Evolutionary conservation across 2,888 invertebrate genomes (phyloP).

Genomic region (Lathronympha strigana): DNA sequence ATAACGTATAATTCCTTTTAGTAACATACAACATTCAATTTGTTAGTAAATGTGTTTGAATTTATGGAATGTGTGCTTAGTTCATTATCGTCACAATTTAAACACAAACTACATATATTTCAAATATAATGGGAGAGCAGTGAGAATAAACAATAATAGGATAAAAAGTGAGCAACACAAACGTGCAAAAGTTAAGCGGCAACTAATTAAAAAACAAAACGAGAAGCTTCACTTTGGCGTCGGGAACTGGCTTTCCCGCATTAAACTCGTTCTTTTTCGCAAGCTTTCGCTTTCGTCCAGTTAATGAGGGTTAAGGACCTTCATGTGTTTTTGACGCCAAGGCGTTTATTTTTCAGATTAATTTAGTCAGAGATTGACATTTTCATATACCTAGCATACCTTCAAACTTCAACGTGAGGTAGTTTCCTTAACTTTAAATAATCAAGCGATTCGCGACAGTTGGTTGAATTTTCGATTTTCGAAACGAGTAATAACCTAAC

Average conservation of each 20-base stretch:
- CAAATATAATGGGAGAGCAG: conserved; percentile 53
- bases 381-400: background rate
- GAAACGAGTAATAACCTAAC: no score
- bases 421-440: no score
- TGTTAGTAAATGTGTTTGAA: no score
- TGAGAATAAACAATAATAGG: conserved; percentile 55
- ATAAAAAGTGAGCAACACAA: conserved; percentile 63
- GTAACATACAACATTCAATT: no score
- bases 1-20: no score
- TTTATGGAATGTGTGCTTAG: background rate
- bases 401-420: no score
- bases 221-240: conserved; percentile 63
- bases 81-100: conserved; percentile 48
- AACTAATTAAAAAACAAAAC: conserved; percentile 80
- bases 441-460: no score
- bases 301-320: conserved; percentile 76
- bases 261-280: conserved; percentile 72
- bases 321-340: conserved; percentile 59
- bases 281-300: conserved; percentile 72
- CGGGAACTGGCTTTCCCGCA: conserved; percentile 70
- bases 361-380: conserved; percentile 31
- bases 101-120: conserved; percentile 43
- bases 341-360: conserved; percentile 54
- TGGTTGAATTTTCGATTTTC: no score
- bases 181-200: conserved; percentile 72